A percentile compares a stretch with the other conserved stretches of the same genome.
These are phyloP conservation scores for Xylota segnis DNA, from an alignment of 2,888 invertebrate genomes.

Conservation along the genomic window DNA sequence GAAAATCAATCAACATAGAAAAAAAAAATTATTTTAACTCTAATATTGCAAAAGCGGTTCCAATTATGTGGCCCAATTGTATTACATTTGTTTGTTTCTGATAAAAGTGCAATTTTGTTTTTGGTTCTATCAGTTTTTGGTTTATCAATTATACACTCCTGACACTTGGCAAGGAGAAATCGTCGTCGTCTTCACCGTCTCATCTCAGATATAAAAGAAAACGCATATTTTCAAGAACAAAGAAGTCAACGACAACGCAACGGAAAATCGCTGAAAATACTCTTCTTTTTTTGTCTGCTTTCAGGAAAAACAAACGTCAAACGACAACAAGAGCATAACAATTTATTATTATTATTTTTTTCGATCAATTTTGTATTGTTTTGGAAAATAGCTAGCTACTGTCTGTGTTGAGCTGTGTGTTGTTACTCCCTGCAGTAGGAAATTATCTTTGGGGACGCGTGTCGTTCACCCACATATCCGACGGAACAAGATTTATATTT, in stretches of 20 bases:
- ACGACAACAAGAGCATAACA: conserved; percentile 39
- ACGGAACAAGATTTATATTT: conserved; percentile 27
- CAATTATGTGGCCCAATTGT: conserved; percentile 10
- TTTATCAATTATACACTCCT: conserved; percentile 36
- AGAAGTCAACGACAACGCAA: conserved; percentile 69
- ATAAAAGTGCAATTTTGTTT: conserved; percentile 38
- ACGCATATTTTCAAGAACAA: conserved; percentile 74
- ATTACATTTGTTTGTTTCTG: conserved; percentile 32
- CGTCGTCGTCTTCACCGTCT: conserved; percentile 48
- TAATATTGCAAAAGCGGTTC: conserved; percentile 8
- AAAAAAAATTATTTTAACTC: conserved; percentile 25
- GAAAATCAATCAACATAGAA: conserved; percentile 68
- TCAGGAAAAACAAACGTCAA: conserved; percentile 48
- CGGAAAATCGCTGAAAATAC: conserved; percentile 57
- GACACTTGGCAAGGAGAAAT: conserved; percentile 65
- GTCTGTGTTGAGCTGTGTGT: conserved; percentile 19
- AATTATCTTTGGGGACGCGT: conserved; percentile 12
- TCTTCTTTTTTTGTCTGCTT: conserved; percentile 48
- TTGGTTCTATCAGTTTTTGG: conserved; percentile 15
- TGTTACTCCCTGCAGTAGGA: conserved; percentile 21
- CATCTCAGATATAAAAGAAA: conserved; percentile 63
- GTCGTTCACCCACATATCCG: conserved; percentile 31
- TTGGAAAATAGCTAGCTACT: conserved; percentile 9
- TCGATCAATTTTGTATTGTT: conserved; percentile 6
- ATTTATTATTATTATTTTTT: conserved; percentile 7